phyloP scores from a whole-genome alignment of 2,888 invertebrate genomes.

The Cheilosia vulpina region DNA sequence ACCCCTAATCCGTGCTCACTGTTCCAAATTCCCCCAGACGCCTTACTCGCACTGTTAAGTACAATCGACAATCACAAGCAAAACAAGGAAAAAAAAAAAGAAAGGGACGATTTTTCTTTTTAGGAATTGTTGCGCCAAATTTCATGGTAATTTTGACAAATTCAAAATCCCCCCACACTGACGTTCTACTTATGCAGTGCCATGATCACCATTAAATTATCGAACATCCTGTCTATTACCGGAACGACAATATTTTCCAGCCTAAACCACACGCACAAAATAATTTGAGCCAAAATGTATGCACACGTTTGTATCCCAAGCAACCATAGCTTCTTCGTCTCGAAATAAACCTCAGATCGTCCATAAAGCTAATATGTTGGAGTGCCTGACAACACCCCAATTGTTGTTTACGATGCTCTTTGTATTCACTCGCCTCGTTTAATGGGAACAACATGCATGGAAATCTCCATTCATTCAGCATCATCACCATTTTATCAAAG shows the following conservation, averaged over 20 bases:
- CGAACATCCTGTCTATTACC: not conserved
- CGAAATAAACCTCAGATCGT: constrained; percentile 31
- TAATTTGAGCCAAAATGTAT: constrained; percentile 13
- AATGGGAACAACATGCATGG: not conserved
- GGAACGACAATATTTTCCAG: constrained; percentile 3
- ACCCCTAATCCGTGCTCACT: too few relatives aligned
- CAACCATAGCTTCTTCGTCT: constrained; percentile 31
- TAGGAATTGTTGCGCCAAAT: not conserved
- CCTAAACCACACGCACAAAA: constrained; percentile 9
- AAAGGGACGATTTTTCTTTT: too few relatives aligned
- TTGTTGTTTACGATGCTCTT: constrained; percentile 36
- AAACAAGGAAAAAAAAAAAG: not conserved
- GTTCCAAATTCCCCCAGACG: too few relatives aligned
- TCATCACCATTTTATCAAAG: constrained; percentile 20
- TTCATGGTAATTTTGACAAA: too few relatives aligned
- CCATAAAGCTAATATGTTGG: constrained; percentile 11
- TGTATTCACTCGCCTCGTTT: not conserved
- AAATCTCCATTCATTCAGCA: constrained; percentile 23
- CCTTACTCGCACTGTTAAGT: not conserved
- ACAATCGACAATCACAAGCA: not conserved
- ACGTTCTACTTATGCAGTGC: not conserved
- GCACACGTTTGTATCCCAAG: constrained; percentile 11
- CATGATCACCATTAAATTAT: constrained; percentile 7
- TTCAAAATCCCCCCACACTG: too few relatives aligned
- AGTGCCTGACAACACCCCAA: constrained; percentile 11